Base-by-base conservation (phyloP, 1,140 invertebrate genomes). In the Trachelipus rathkii region DNA sequence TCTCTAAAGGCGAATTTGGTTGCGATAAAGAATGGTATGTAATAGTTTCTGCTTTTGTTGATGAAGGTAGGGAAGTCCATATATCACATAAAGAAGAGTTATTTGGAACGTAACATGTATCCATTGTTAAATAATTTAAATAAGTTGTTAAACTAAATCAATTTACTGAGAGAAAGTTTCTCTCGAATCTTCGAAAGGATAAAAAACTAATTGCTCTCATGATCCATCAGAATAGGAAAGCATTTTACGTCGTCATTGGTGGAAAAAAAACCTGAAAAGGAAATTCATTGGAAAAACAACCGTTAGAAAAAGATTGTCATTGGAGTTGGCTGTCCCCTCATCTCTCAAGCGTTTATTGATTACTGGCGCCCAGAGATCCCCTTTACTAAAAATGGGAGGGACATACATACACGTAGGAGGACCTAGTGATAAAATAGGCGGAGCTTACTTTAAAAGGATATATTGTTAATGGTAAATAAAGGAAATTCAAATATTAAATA, bases 231-330 rank as follows among this genome's bases (percentile, higher is more conserved):
- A 33, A 33, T 6, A 33, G 33, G 6, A 33, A 33, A 33, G 8
- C 50, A 60, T 15, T 15, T 60, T 60, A 60, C 50, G 2, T 19
- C 19, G 50, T 19, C 50, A 60, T 60, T 60, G 50, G 50, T 60
- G 19, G 50, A 60, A 4, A 19, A n/a, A 60, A 15, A 15, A 15
- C 19, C 50, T 60, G 50, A 19, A 60, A 60, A 8, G 50, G 8
- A 60, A 60, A 60, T 60, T 60, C 50, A 60, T 60, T 60, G 50
- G 50, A 60, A 60, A 60, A 60, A 60, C 50, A 60, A 60, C 19
- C 19, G 19, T 60, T 60, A 60, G 11, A 2, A 13, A 60, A 60
- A 60, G 11, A 19, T 60, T 60, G 11, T 19, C 50, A 60, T 60
- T 60, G 50, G 50, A 60, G 50, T 19, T 60, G 11, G 11, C 8